Conservation (phyloP, 1,140 invertebrate species). For the Myzus persicae region DNA sequence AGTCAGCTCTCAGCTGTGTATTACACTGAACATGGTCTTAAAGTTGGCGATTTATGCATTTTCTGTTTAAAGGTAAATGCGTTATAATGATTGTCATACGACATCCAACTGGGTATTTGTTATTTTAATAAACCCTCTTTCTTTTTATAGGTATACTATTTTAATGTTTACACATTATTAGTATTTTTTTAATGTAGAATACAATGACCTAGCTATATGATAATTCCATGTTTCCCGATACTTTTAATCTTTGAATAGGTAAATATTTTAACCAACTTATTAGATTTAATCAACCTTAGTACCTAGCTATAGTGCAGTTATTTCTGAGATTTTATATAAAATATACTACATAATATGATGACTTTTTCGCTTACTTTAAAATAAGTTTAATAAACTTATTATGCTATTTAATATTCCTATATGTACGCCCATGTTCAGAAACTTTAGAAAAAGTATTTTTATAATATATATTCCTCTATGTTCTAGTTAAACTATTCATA, state of each 20-base stretch:
- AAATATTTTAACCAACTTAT: conserved; percentile 9
- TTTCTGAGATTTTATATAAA: not conserved
- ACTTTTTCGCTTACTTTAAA: not conserved
- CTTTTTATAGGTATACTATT: not conserved
- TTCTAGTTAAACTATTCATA: not conserved
- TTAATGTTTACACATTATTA: not conserved
- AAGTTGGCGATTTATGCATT: not conserved
- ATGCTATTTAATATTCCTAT: not conserved
- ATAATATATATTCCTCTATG: not conserved
- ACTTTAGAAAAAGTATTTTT: not conserved
- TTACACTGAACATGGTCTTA: not conserved
- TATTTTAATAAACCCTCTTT: not conserved
- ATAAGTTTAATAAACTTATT: not conserved
- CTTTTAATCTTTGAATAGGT: not conserved
- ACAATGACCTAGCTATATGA: not conserved
- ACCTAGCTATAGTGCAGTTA: not conserved
- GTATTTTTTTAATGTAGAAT: not conserved
- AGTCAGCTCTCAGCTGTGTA: not conserved
- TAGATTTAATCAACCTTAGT: not conserved
- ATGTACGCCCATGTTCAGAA: not conserved
- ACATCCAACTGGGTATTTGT: not conserved
- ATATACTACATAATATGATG: not conserved
- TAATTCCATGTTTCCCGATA: not conserved
- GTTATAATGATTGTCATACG: not conserved
- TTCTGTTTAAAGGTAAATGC: not conserved